phyloP scores from a whole-genome alignment of 1,140 invertebrate genomes.

The Daktulosphaira vitifoliae region DNA sequence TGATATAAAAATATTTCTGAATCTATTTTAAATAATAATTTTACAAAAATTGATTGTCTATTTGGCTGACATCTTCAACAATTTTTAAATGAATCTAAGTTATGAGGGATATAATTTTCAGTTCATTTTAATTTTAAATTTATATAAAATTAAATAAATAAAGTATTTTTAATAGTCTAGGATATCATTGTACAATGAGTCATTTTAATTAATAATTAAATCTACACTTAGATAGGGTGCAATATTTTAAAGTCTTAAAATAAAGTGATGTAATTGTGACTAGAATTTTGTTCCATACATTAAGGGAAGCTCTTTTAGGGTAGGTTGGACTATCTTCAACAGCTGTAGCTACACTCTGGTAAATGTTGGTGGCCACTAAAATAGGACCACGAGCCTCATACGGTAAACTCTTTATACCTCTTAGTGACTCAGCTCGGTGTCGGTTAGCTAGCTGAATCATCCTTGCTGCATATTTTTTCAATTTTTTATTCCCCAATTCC shows the following conservation, averaged over 20 bases:
- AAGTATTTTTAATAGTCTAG: too few relatives aligned
- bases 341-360: neutral
- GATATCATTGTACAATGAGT: too few relatives aligned
- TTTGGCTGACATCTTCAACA: too few relatives aligned
- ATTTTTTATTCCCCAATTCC: neutral
- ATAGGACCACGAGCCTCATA: constrained; percentile 18
- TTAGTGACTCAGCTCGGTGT: neutral
- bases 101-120: too few relatives aligned
- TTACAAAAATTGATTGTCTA: too few relatives aligned
- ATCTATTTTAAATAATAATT: too few relatives aligned
- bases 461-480: neutral
- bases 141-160: too few relatives aligned
- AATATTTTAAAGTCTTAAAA: neutral
- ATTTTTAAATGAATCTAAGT: too few relatives aligned
- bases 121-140: too few relatives aligned
- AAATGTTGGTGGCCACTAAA: constrained; percentile 19
- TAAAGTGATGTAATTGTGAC: neutral
- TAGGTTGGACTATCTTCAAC: neutral
- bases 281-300: constrained; percentile 3
- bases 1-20: too few relatives aligned
- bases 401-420: neutral
- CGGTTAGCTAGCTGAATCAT: constrained; percentile 8
- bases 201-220: neutral
- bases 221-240: neutral
- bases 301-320: neutral